Evolutionary conservation across 2,113 vertebrate genomes (phyloP).

Genomic region (Thamnaconus septentrionalis): DNA sequence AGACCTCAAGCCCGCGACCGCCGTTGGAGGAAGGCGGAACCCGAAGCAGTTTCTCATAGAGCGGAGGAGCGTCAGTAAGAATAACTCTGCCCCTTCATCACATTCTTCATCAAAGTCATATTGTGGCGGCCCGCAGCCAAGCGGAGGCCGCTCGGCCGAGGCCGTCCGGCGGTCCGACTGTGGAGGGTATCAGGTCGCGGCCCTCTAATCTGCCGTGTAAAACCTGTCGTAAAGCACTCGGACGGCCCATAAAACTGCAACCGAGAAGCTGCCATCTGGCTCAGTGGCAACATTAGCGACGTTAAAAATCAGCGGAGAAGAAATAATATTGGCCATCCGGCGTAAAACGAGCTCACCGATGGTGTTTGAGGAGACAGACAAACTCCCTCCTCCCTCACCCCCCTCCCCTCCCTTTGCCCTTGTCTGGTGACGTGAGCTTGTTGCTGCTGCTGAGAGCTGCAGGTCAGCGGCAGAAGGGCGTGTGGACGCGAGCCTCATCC

Average conservation of each 20-base stretch:
- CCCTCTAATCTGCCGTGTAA: constrained; percentile 55
- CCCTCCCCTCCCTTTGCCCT: constrained; percentile 39
- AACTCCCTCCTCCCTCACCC: too few species aligned
- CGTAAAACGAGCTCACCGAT: constrained; percentile 25
- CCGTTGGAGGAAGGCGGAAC: constrained; percentile 43
- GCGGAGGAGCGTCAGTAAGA: constrained; percentile 50
- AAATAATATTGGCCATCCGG: constrained; percentile 42
- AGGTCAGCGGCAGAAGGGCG: constrained; percentile 50
- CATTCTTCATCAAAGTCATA: constrained; percentile 41
- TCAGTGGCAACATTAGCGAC: constrained; percentile 28
- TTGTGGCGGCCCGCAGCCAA: constrained; percentile 23
- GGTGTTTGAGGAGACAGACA: constrained; percentile 24
- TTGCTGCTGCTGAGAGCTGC: constrained; percentile 42
- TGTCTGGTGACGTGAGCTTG: constrained; percentile 42
- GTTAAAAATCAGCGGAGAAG: constrained; percentile 27
- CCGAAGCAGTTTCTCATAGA: constrained; percentile 59
- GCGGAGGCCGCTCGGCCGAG: constrained; percentile 27
- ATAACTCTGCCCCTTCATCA: constrained; percentile 65
- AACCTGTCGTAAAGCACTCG: constrained; percentile 37
- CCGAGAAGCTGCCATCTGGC: constrained; percentile 51
- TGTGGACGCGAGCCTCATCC: constrained; percentile 41
- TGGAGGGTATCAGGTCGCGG: constrained; percentile 23
- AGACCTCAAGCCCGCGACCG: constrained; percentile 63
- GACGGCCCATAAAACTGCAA: constrained; percentile 52
- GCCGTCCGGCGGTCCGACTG: constrained; percentile 27